Conservation (phyloP, 2,797 vertebrate genomes). For the Poeciliopsis presidionis region DNA sequence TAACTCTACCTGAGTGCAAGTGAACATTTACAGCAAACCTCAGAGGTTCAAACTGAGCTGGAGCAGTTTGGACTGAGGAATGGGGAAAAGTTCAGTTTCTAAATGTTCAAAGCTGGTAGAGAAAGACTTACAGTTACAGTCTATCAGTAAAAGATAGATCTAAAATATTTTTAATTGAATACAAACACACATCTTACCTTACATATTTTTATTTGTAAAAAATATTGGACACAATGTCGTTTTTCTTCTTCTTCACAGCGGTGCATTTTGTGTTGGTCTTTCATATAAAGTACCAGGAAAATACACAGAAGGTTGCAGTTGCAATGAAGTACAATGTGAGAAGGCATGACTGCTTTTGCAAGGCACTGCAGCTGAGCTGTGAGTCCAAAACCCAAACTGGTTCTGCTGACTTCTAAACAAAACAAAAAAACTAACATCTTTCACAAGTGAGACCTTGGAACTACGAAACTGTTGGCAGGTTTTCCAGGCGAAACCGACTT, state of each 20-base stretch:
- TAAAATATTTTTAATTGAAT: neutral
- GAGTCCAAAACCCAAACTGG: neutral
- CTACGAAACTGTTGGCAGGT: neutral
- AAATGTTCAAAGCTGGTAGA: neutral
- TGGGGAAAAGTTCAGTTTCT: neutral
- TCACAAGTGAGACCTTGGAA: neutral
- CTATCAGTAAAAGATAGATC: neutral
- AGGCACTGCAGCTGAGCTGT: neutral
- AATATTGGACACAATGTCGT: neutral
- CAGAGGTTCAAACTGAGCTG: neutral
- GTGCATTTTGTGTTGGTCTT: neutral
- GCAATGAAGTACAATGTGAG: neutral
- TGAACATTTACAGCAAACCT: neutral
- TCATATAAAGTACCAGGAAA: neutral
- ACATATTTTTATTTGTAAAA: neutral
- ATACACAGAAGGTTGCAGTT: neutral
- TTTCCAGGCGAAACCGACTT: conserved; percentile 8
- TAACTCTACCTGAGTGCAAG: neutral
- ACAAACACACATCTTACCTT: neutral
- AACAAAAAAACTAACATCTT: neutral
- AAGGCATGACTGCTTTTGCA: neutral
- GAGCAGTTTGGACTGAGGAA: neutral
- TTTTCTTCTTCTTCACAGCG: neutral
- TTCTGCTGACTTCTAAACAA: neutral
- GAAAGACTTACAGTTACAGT: neutral